Base-by-base conservation (phyloP, 2,113 vertebrate genomes). In the Lucifuga dentata region DNA sequence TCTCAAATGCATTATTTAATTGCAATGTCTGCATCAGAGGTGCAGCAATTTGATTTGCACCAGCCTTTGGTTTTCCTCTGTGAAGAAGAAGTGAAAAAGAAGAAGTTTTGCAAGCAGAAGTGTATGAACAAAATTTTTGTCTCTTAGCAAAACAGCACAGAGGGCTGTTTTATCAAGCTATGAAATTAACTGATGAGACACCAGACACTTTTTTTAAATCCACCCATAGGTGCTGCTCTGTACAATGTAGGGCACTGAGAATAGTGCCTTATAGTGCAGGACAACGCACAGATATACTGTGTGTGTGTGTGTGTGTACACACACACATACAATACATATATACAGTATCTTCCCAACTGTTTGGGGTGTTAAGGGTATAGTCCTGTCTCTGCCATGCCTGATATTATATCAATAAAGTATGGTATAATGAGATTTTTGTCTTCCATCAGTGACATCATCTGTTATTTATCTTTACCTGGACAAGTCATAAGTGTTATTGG, bases 81-180 rank as follows among this genome's bases (percentile, higher is more conserved):
- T 48, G 8, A 50, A 50, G 9, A 12, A 12, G 2, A 15, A 21
- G 1, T 6, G 12, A 0, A 64, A 76, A 76, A 71, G 46, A 41
- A 72, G 83, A 87, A 80, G 78, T 74, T 81, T 71, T 45, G 23
- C 19, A 79, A 77, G 43, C 52, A 62, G 43, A 75, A 71, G 41
- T 21, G 16, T 23, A 10, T 12, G 1, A 15, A n/a, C 2, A 8
- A 20, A 62, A 52, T 5, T 8, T 38, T 11, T 3, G 5, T 10
- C 5, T 2, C 23, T 19, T 12, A n/a, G 26, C 38, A 38, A 4
- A 24, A 21, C 11, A 38, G 1, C 21, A 13, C 13, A 23, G 7
- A 12, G 32, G 15, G 36, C 0, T 2, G 26, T 19, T 36, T 38
- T n/a, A 17, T 36, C 17, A 45, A 1, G 20, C 3, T 10, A 4